These are phyloP conservation scores for Grammomys surdaster DNA, from an alignment of 2,113 vertebrate species.

Conservation along the genomic window DNA sequence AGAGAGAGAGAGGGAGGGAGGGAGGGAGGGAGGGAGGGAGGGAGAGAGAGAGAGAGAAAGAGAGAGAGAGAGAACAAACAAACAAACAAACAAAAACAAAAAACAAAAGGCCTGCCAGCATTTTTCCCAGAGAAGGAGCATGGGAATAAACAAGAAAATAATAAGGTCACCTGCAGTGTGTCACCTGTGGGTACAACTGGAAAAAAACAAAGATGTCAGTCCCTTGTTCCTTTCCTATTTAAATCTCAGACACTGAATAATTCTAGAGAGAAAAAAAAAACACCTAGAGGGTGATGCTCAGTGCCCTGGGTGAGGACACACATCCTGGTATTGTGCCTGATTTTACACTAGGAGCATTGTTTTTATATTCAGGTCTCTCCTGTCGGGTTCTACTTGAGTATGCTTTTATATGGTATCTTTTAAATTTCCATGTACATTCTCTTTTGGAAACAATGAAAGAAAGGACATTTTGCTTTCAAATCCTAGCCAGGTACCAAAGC, in stretches of 20 bases:
- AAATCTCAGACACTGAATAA: background rate
- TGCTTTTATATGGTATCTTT: constrained; percentile 9
- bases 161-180: background rate
- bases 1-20: no score
- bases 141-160: background rate
- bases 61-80: no score
- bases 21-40: no score
- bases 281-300: background rate
- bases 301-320: background rate
- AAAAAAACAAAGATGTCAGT: background rate
- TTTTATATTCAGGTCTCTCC: constrained; percentile 10
- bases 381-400: constrained; percentile 35
- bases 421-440: constrained; percentile 8
- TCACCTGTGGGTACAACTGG: background rate
- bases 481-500: background rate
- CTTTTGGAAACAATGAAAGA: constrained; percentile 50
- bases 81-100: no score
- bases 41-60: no score
- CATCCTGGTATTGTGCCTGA: background rate
- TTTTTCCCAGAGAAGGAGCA: background rate
- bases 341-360: background rate
- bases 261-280: background rate
- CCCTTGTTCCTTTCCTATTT: background rate
- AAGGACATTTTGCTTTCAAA: constrained; percentile 33
- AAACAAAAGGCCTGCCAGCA: no score